Evolutionary conservation across 2,113 vertebrate genomes (phyloP).

Genomic region (Macroglossus sobrinus): DNA sequence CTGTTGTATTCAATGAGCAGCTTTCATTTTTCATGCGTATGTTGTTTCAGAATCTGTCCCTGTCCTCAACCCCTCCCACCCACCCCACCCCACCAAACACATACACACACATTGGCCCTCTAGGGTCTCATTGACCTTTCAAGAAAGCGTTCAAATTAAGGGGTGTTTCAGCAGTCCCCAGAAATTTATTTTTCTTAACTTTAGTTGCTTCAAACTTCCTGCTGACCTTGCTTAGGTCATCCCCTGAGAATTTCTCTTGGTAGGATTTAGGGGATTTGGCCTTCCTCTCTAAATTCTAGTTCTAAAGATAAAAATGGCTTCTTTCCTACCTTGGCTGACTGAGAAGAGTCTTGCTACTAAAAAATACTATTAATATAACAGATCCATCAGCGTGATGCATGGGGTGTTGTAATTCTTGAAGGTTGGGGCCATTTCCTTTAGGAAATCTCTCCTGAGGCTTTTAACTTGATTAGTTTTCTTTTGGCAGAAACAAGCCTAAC

Average conservation of each 20-base stretch:
- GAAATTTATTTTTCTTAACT: background rate
- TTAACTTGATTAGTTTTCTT: conserved; percentile 60
- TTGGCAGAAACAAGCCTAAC: conserved; percentile 26
- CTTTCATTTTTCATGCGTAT: background rate
- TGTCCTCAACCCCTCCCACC: too few relatives aligned
- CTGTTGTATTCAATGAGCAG: background rate
- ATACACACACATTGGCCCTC: background rate
- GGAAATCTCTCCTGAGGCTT: conserved; percentile 52
- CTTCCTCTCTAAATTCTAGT: background rate
- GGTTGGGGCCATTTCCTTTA: conserved; percentile 52
- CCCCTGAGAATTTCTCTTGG: background rate
- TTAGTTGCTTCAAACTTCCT: background rate
- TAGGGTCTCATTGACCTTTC: background rate
- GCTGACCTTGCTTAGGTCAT: background rate
- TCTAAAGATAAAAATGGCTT: conserved; percentile 49
- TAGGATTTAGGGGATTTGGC: conserved; percentile 40
- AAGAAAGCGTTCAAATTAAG: background rate
- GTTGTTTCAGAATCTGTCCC: background rate
- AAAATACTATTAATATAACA: conserved; percentile 16
- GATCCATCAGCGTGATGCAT: background rate
- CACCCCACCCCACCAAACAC: background rate
- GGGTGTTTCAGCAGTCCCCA: background rate
- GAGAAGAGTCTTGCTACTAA: conserved; percentile 45
- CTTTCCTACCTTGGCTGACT: conserved; percentile 49
- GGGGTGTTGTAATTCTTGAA: background rate